Percentiles rank a stretch among this genome's conserved stretches.
phyloP scores from a whole-genome alignment of 2,113 vertebrate genomes.

The Morone chrysops region DNA sequence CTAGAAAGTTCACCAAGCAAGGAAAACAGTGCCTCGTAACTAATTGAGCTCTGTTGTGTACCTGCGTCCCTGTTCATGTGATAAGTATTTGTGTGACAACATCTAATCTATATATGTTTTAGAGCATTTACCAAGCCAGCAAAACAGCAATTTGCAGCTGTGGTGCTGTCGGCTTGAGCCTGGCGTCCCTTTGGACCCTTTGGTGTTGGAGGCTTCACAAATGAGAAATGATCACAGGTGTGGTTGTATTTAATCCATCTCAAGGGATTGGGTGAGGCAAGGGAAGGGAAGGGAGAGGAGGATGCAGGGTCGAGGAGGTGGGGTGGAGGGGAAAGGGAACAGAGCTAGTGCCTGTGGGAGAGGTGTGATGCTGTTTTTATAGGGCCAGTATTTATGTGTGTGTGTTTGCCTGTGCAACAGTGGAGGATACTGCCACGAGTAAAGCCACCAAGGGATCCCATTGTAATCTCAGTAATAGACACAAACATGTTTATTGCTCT shows the following conservation, averaged over 20 bases:
- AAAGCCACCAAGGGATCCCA: slow-evolving; percentile 49
- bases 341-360: slow-evolving; percentile 45
- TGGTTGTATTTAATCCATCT: slow-evolving; percentile 71
- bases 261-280: slow-evolving; percentile 49
- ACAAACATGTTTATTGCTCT: slow-evolving; percentile 74
- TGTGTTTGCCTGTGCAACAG: slow-evolving; percentile 22
- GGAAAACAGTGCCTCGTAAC: slow-evolving; percentile 14
- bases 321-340: slow-evolving; percentile 43
- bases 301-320: slow-evolving; percentile 51
- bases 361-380: slow-evolving; percentile 54
- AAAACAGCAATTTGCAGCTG: slow-evolving; percentile 68
- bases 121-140: slow-evolving; percentile 57
- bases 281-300: slow-evolving; percentile 42
- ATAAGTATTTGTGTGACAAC: slow-evolving; percentile 48
- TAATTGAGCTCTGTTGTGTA: slow-evolving; percentile 52
- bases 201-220: slow-evolving; percentile 72
- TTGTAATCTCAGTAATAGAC: slow-evolving; percentile 59
- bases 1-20: not conserved
- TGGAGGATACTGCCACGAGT: slow-evolving; percentile 22
- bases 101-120: slow-evolving; percentile 59
- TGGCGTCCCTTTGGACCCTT: slow-evolving; percentile 65
- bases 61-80: slow-evolving; percentile 34
- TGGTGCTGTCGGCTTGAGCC: slow-evolving; percentile 20
- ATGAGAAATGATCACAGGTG: slow-evolving; percentile 79
- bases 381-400: slow-evolving; percentile 18